Evolutionary conservation across 2,797 vertebrate species (phyloP).

Genomic region (Gallinago solitaria): DNA sequence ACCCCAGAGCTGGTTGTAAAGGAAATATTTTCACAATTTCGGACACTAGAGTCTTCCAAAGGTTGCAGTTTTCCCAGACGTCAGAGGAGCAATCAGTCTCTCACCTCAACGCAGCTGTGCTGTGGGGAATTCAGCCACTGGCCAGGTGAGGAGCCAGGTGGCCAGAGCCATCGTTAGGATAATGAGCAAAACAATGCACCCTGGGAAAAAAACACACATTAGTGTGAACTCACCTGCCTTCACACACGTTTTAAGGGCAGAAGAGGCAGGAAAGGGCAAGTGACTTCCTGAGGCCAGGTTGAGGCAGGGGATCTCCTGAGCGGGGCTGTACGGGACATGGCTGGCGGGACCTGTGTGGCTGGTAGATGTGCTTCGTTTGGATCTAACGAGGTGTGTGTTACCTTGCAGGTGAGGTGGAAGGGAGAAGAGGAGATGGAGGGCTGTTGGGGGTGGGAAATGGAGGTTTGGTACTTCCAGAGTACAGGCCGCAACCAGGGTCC

Average conservation of each 20-base stretch:
- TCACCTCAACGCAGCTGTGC: neutral
- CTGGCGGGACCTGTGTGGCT: accelerated
- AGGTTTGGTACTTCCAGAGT: too few relatives aligned
- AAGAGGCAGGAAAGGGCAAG: neutral
- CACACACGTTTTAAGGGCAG: neutral
- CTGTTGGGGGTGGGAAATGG: neutral
- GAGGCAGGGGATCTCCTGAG: too few relatives aligned
- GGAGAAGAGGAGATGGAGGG: neutral
- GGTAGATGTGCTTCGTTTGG: accelerated
- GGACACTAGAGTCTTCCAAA: neutral
- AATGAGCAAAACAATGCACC: neutral
- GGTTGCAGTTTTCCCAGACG: too few relatives aligned
- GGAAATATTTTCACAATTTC: neutral
- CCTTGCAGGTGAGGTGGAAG: neutral
- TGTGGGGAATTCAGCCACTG: neutral
- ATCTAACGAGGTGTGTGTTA: neutral
- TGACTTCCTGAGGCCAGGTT: neutral
- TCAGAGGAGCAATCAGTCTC: neutral
- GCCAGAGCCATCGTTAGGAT: neutral
- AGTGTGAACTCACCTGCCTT: neutral
- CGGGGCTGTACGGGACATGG: neutral
- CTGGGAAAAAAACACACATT: neutral
- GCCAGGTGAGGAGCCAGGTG: neutral
- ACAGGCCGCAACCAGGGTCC: accelerated
- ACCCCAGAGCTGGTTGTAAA: neutral